These are phyloP conservation scores for Otolemur crassicaudatus DNA, from an alignment of 2,797 vertebrate species.

Conservation along the genomic window DNA sequence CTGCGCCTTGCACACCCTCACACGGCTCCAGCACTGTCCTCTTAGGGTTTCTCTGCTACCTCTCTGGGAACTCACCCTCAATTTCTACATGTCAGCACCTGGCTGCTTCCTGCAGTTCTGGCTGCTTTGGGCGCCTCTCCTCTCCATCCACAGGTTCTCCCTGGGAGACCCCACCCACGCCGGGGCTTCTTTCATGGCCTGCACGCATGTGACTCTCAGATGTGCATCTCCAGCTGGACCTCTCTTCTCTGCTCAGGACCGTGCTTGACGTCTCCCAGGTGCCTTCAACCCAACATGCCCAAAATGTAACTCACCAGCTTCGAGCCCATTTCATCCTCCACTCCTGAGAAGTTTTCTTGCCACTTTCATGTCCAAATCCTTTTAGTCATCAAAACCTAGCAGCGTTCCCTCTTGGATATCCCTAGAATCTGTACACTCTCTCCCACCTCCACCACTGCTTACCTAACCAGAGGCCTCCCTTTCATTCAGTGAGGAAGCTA, in stretches of 20 bases:
- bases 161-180: neutral
- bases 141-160: neutral
- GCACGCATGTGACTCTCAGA: neutral
- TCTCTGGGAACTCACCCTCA: neutral
- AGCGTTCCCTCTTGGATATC: neutral
- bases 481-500: neutral
- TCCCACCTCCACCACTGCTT: too few species aligned
- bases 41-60: neutral
- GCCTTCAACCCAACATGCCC: neutral
- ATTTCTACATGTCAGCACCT: neutral
- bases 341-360: neutral
- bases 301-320: neutral
- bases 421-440: neutral
- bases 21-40: neutral
- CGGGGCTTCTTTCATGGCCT: neutral
- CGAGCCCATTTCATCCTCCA: neutral
- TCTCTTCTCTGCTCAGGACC: neutral
- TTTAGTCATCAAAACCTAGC: neutral
- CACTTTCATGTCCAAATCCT: neutral
- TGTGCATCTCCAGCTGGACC: neutral
- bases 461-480: neutral
- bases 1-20: neutral
- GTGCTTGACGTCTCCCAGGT: neutral
- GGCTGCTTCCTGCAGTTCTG: neutral
- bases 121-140: neutral